Percentiles rank a stretch among this genome's conserved stretches.
phyloP scores from a whole-genome alignment of 2,888 invertebrate species.

The Ectemnius continuus region DNA sequence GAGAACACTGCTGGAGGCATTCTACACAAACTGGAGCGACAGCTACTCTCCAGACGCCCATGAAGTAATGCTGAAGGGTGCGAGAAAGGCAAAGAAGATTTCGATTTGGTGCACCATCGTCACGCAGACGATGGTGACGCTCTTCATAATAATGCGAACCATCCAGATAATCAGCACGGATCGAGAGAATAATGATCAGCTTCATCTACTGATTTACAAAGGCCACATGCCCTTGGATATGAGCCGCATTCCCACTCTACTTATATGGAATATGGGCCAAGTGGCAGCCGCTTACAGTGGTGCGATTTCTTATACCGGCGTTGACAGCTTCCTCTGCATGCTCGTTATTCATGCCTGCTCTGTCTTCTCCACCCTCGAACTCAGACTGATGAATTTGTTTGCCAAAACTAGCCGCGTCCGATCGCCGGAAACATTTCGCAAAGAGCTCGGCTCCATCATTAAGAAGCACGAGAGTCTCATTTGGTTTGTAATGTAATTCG shows the following conservation, averaged over 20 bases:
- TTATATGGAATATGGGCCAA: slow-evolving; percentile 38
- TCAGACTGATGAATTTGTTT: slow-evolving; percentile 20
- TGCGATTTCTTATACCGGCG: slow-evolving; percentile 41
- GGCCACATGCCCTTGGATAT: slow-evolving; percentile 48
- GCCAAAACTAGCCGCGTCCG: neutral
- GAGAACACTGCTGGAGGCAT: slow-evolving; percentile 29
- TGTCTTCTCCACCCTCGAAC: slow-evolving; percentile 48
- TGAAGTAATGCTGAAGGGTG: slow-evolving; percentile 30
- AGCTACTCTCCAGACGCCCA: slow-evolving; percentile 17
- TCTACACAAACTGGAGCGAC: slow-evolving; percentile 37
- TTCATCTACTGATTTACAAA: slow-evolving; percentile 28
- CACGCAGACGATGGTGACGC: slow-evolving; percentile 44
- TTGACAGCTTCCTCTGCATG: slow-evolving; percentile 55
- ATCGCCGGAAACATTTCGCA: slow-evolving; percentile 7
- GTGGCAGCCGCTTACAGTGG: slow-evolving; percentile 30
- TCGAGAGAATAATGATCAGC: neutral
- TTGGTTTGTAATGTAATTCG: slow-evolving; percentile 25
- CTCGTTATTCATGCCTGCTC: slow-evolving; percentile 52
- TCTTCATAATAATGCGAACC: slow-evolving; percentile 23
- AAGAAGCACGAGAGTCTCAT: slow-evolving; percentile 48
- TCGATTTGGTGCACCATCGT: slow-evolving; percentile 44
- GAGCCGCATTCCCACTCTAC: slow-evolving; percentile 14
- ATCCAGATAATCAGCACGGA: slow-evolving; percentile 8
- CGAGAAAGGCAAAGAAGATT: slow-evolving; percentile 20
- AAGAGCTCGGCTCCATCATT: slow-evolving; percentile 40